Conservation (phyloP, 2,888 invertebrate species). For the Tachina grossa region DNA sequence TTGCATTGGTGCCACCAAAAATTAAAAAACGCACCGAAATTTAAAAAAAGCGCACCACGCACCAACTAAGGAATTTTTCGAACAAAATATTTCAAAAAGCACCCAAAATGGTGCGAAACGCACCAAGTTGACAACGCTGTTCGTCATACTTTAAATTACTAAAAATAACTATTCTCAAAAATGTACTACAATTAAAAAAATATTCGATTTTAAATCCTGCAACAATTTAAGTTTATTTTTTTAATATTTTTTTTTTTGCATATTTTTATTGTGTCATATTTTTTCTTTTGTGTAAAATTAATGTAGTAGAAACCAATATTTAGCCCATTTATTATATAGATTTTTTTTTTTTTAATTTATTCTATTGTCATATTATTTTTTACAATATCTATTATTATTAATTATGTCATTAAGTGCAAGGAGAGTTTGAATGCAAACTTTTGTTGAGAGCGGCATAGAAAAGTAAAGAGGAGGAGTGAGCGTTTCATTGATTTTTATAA, state of each 20-base stretch:
- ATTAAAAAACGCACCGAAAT: too few relatives aligned
- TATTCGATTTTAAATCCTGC: background rate
- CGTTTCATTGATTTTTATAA: constrained; percentile 33
- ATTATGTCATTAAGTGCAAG: constrained; percentile 41
- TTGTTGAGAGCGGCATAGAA: background rate
- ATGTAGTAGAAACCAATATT: constrained; percentile 52
- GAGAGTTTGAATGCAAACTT: constrained; percentile 1
- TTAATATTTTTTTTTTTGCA: constrained; percentile 18
- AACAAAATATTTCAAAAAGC: too few relatives aligned
- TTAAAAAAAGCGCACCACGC: too few relatives aligned
- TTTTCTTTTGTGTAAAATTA: constrained; percentile 33
- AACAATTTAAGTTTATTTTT: constrained; percentile 8
- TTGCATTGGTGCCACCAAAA: too few relatives aligned
- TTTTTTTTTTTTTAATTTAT: constrained; percentile 12
- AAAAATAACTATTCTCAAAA: background rate
- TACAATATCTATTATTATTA: constrained; percentile 36
- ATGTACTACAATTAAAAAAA: background rate
- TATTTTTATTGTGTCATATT: constrained; percentile 15
- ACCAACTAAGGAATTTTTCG: too few relatives aligned
- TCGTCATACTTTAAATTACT: background rate
- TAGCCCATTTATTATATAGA: constrained; percentile 40
- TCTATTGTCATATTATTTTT: constrained; percentile 31
- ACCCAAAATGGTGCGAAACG: too few relatives aligned
- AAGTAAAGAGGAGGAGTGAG: background rate
- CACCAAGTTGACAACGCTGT: too few relatives aligned